Evolutionary conservation across 2,797 vertebrate genomes (phyloP).

Genomic region (Tenualosa ilisha): DNA sequence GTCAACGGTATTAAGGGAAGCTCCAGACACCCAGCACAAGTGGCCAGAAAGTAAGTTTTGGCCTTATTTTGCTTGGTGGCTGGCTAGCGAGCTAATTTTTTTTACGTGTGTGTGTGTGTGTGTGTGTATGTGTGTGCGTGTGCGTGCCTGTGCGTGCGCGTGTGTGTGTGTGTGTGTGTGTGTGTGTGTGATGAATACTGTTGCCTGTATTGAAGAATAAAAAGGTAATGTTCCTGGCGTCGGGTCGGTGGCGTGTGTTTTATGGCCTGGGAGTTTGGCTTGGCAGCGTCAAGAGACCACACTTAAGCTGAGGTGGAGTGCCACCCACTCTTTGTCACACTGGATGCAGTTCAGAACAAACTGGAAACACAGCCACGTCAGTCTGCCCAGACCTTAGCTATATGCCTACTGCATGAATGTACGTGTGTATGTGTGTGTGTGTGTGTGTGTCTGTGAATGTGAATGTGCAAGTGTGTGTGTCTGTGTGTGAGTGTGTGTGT

Average conservation of each 20-base stretch:
- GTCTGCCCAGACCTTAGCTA: constrained; percentile 58
- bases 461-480: constrained; percentile 4
- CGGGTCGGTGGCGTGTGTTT: constrained; percentile 68
- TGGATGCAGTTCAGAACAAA: constrained; percentile 77
- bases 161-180: too few relatives aligned
- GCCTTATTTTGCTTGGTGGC: constrained; percentile 55
- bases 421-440: constrained; percentile 35
- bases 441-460: constrained; percentile 32
- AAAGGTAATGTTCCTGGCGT: constrained; percentile 78
- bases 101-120: not conserved
- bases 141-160: not conserved
- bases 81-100: constrained; percentile 13
- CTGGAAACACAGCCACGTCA: constrained; percentile 76
- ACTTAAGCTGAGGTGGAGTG: constrained; percentile 71
- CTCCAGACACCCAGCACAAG: constrained; percentile 38
- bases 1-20: constrained; percentile 27
- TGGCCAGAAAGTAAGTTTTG: constrained; percentile 38
- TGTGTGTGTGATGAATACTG: constrained; percentile 61
- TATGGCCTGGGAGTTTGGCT: constrained; percentile 74
- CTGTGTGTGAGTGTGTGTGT: constrained; percentile 23
- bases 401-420: constrained; percentile 22
- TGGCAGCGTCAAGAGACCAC: constrained; percentile 69
- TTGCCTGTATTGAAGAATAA: constrained; percentile 66
- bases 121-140: constrained; percentile 23
- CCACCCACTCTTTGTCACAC: constrained; percentile 77